Evolutionary conservation across 2,888 invertebrate species (phyloP).

Genomic region (Oscheius myriophilus): DNA sequence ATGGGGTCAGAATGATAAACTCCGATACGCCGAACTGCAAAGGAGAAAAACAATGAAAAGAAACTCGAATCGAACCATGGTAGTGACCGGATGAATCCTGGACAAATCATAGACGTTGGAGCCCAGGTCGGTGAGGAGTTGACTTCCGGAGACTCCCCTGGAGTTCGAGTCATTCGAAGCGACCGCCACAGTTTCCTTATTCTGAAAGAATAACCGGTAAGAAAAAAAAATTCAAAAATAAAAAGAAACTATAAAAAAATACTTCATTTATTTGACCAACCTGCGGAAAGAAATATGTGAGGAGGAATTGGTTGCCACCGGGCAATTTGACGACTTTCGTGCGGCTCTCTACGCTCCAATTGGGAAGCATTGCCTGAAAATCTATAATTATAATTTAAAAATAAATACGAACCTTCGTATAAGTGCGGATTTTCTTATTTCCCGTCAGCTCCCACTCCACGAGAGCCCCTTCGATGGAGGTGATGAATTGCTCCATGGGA

Average conservation of each 20-base stretch:
- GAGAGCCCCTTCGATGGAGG: constrained; percentile 87
- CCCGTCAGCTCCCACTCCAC: constrained; percentile 75
- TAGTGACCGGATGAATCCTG: no score
- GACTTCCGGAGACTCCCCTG: no score
- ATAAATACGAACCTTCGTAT: constrained; percentile 8
- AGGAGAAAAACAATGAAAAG: neutral
- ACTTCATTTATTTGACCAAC: no score
- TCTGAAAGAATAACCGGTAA: no score
- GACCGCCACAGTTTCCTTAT: no score
- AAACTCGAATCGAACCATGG: no score
- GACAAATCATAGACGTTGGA: no score
- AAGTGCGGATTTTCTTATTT: neutral
- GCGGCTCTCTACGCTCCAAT: neutral
- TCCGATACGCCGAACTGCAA: constrained; percentile 53
- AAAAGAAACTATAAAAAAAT: no score
- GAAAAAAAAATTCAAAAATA: no score
- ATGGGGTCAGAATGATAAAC: constrained; percentile 40
- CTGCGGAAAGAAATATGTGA: constrained; percentile 13
- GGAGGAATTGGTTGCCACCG: constrained; percentile 9
- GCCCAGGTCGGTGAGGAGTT: no score
- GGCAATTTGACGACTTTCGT: neutral
- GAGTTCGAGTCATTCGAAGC: no score
- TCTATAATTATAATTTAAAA: neutral
- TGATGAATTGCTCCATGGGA: constrained; percentile 94
- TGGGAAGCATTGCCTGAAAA: constrained; percentile 1